Conservation (phyloP, 2,888 invertebrate species). For the Punctoribates punctum region DNA sequence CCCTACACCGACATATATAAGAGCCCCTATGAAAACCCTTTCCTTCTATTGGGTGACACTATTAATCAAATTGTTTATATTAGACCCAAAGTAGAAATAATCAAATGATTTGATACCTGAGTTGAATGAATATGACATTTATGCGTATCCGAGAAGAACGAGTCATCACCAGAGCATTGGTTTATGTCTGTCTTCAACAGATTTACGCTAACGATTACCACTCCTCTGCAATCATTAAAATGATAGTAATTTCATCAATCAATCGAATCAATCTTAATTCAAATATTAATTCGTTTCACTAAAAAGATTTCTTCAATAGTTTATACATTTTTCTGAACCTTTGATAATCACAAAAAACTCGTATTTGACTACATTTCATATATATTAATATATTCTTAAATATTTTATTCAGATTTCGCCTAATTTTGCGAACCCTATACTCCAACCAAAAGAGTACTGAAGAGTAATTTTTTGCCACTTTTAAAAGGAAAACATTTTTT, state of each 20-base stretch:
- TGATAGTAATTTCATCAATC: too few relatives aligned
- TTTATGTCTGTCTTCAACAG: conserved; percentile 62
- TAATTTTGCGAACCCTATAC: too few relatives aligned
- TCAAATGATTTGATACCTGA: conserved; percentile 19
- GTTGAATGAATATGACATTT: conserved; percentile 43
- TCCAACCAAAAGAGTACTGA: too few relatives aligned
- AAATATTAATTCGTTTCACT: background rate
- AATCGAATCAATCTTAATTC: background rate
- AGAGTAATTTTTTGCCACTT: too few relatives aligned
- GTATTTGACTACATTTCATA: too few relatives aligned
- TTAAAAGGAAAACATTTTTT: too few relatives aligned
- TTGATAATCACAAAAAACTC: too few relatives aligned
- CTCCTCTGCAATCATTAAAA: conserved; percentile 44
- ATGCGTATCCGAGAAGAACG: conserved; percentile 43
- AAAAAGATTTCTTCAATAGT: too few relatives aligned
- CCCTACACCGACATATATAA: conserved; percentile 64
- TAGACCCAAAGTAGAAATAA: background rate
- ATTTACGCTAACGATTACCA: conserved; percentile 47
- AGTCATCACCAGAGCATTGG: conserved; percentile 63
- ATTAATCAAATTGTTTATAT: background rate
- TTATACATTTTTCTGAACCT: background rate
- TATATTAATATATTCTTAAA: too few relatives aligned
- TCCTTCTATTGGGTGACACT: conserved; percentile 53
- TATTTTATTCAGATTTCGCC: too few relatives aligned
- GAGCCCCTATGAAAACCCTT: conserved; percentile 52